Percentiles rank a stretch among this genome's conserved stretches.
Conservation (phyloP, 2,888 invertebrate genomes). For the Coecobrya sp. region DNA sequence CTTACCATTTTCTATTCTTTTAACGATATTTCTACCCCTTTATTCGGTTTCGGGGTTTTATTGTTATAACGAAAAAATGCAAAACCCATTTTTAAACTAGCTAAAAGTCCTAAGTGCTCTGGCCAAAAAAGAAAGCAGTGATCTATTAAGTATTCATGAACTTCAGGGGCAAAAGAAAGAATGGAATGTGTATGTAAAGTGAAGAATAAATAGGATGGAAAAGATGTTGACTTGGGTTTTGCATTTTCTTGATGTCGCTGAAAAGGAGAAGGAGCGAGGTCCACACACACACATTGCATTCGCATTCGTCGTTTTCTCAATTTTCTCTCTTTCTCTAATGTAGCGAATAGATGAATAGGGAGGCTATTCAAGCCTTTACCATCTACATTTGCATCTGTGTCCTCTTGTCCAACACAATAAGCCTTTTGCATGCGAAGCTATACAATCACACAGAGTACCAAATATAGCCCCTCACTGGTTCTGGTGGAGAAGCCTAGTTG, state of each 20-base stretch:
- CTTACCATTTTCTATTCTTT: neutral
- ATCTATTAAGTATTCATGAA: slow-evolving; percentile 74
- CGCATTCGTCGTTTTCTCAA: slow-evolving; percentile 7
- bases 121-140: slow-evolving; percentile 61
- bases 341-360: slow-evolving; percentile 8
- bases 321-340: slow-evolving; percentile 11
- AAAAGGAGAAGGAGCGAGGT: neutral
- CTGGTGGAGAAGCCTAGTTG: neutral
- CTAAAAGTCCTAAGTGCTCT: slow-evolving; percentile 67
- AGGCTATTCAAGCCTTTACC: neutral
- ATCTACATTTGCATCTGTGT: slow-evolving; percentile 54
- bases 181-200: neutral
- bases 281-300: neutral
- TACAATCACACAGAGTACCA: neutral
- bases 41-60: slow-evolving; percentile 33
- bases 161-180: slow-evolving; percentile 32
- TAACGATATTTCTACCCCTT: slow-evolving; percentile 6
- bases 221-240: slow-evolving; percentile 27
- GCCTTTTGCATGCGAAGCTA: slow-evolving; percentile 28
- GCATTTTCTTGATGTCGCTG: neutral
- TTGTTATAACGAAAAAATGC: slow-evolving; percentile 22
- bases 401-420: neutral
- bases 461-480: too few species aligned
- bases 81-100: slow-evolving; percentile 44
- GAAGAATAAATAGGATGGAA: slow-evolving; percentile 29